Conservation (phyloP, 2,888 invertebrate genomes). For the Napeogenes inachia region DNA sequence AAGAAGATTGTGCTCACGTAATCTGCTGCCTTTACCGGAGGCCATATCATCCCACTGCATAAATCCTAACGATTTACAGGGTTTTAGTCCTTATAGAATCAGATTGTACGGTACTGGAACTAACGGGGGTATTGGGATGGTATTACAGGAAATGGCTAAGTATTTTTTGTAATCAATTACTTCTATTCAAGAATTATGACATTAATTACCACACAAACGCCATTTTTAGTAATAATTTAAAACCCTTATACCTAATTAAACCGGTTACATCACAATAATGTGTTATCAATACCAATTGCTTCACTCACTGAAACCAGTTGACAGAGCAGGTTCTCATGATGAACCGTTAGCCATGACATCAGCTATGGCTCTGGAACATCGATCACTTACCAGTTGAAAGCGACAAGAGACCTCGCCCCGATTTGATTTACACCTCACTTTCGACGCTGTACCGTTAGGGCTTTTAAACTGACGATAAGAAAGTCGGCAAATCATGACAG, state of each 20-base stretch:
- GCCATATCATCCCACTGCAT: slow-evolving; percentile 43
- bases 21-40: slow-evolving; percentile 45
- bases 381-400: slow-evolving; percentile 49
- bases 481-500: slow-evolving; percentile 63
- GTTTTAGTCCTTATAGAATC: slow-evolving; percentile 59
- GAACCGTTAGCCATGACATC: slow-evolving; percentile 5
- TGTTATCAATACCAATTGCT: too few relatives aligned
- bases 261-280: background rate
- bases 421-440: slow-evolving; percentile 69
- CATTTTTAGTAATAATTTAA: too few relatives aligned
- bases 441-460: slow-evolving; percentile 66
- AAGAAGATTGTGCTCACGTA: slow-evolving; percentile 60
- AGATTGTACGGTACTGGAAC: slow-evolving; percentile 29
- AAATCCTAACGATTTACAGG: slow-evolving; percentile 56
- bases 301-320: slow-evolving; percentile 3
- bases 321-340: slow-evolving; percentile 1
- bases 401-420: slow-evolving; percentile 44
- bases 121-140: slow-evolving; percentile 25
- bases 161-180: background rate
- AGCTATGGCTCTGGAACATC: slow-evolving; percentile 11
- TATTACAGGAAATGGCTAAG: slow-evolving; percentile 4
- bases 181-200: background rate
- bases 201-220: background rate
- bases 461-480: slow-evolving; percentile 57
- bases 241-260: background rate